These are phyloP conservation scores for Aeoliscus strigatus DNA, from an alignment of 2,797 vertebrate genomes.

Conservation along the genomic window DNA sequence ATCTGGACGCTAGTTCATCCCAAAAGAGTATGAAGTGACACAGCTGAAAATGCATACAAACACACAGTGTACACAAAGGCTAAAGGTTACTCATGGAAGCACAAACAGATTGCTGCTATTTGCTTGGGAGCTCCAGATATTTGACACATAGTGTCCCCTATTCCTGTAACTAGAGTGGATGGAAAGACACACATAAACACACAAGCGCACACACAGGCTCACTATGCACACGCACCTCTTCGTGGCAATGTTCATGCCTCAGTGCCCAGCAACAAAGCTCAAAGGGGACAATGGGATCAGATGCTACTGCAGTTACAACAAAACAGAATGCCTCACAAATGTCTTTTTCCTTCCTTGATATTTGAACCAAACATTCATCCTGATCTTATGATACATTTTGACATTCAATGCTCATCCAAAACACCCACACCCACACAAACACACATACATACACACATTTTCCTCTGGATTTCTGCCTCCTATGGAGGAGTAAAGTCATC, in stretches of 20 bases:
- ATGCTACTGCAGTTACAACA: conserved; percentile 60
- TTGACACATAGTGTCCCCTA: conserved; percentile 26
- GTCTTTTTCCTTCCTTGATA: conserved; percentile 41
- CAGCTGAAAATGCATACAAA: conserved; percentile 7
- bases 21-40: conserved; percentile 1
- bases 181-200: conserved; percentile 25
- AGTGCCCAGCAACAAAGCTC: conserved; percentile 68
- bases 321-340: conserved; percentile 42
- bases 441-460: no score
- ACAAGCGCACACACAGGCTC: conserved; percentile 7
- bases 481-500: conserved; percentile 23
- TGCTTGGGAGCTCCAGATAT: conserved; percentile 24
- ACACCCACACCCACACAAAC: conserved; percentile 10
- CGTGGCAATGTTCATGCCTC: conserved; percentile 60
- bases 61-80: neutral
- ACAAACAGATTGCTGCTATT: conserved; percentile 22
- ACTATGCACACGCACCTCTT: conserved; percentile 41
- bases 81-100: conserved; percentile 8
- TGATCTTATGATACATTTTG: neutral
- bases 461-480: conserved; percentile 6
- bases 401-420: neutral
- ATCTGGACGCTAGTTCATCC: conserved; percentile 20
- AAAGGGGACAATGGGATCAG: conserved; percentile 61
- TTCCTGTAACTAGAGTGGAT: conserved; percentile 45
- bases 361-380: conserved; percentile 4